These are phyloP conservation scores for Hesperia comma DNA, from an alignment of 2,888 invertebrate genomes.

Conservation along the genomic window DNA sequence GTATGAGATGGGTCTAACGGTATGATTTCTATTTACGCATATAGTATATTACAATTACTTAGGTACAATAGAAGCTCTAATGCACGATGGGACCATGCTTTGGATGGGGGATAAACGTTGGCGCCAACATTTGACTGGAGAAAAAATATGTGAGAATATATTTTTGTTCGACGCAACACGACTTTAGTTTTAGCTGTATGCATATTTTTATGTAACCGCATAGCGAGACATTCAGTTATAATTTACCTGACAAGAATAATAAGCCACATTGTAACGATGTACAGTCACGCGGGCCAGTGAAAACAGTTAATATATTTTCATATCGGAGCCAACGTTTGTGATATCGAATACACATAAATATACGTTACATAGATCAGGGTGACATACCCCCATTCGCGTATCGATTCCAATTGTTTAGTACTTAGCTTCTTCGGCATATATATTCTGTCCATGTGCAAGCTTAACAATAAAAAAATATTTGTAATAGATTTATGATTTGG, in stretches of 20 bases:
- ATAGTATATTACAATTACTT: constrained; percentile 6
- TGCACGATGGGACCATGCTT: constrained; percentile 51
- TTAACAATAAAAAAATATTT: constrained; percentile 64
- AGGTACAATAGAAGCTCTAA: constrained; percentile 28
- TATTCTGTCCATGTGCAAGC: constrained; percentile 74
- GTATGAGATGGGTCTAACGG: constrained; percentile 25
- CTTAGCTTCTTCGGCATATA: constrained; percentile 90
- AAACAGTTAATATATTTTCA: constrained; percentile 22
- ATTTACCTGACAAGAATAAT: constrained; percentile 16
- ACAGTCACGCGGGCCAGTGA: constrained; percentile 21
- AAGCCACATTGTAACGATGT: neutral
- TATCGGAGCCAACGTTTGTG: constrained; percentile 54
- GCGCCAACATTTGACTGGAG: constrained; percentile 50
- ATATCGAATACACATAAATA: constrained; percentile 52
- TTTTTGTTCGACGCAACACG: constrained; percentile 22
- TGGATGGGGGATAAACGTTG: constrained; percentile 51
- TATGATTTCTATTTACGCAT: constrained; percentile 22
- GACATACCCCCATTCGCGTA: constrained; percentile 93
- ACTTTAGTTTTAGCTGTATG: constrained; percentile 2
- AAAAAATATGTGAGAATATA: neutral
- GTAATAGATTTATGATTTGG: constrained; percentile 42
- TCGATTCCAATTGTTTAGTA: constrained; percentile 93
- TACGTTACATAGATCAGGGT: constrained; percentile 55
- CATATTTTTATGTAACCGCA: constrained; percentile 5
- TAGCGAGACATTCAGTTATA: constrained; percentile 2